Percentiles rank a stretch among this genome's conserved stretches.
These are phyloP conservation scores for Gryon sp. DNA, from an alignment of 1,140 invertebrate species.

Conservation along the genomic window DNA sequence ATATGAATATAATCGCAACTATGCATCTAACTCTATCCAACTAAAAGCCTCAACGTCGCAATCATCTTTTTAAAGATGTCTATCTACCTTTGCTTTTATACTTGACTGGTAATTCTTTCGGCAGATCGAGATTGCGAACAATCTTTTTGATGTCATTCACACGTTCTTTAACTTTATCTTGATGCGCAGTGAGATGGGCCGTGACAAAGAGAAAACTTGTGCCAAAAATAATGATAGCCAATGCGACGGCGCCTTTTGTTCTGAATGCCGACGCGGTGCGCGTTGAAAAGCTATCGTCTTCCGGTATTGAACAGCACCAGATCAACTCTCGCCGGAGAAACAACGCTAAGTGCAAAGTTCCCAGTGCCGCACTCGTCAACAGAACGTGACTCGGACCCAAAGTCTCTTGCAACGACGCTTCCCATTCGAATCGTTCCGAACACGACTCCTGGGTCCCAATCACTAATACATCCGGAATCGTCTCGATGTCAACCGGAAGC, in stretches of 20 bases:
- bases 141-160: conserved; percentile 93
- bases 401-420: conserved; percentile 93
- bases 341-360: conserved; percentile 91
- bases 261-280: conserved; percentile 91
- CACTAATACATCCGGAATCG: conserved; percentile 93
- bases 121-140: conserved; percentile 90
- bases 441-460: conserved; percentile 96
- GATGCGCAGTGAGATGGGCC: conserved; percentile 94
- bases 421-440: conserved; percentile 92
- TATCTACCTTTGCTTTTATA: conserved; percentile 89
- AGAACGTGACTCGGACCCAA: conserved; percentile 94
- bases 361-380: conserved; percentile 78
- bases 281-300: conserved; percentile 92
- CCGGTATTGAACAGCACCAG: conserved; percentile 95
- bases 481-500: conserved; percentile 88
- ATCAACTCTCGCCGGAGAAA: conserved; percentile 94
- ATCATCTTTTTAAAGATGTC: too few relatives aligned
- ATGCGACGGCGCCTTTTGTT: conserved; percentile 95
- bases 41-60: too few relatives aligned
- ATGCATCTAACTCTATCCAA: too few relatives aligned
- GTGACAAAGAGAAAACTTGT: conserved; percentile 96
- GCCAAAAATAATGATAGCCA: conserved; percentile 94
- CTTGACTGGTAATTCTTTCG: conserved; percentile 87
- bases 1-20: too few relatives aligned
- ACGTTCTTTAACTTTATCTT: conserved; percentile 92